A percentile compares a stretch with the other conserved stretches of the same genome.
phyloP scores from a whole-genome alignment of 2,797 vertebrate genomes.

The Neosilurus mollespiculum region DNA sequence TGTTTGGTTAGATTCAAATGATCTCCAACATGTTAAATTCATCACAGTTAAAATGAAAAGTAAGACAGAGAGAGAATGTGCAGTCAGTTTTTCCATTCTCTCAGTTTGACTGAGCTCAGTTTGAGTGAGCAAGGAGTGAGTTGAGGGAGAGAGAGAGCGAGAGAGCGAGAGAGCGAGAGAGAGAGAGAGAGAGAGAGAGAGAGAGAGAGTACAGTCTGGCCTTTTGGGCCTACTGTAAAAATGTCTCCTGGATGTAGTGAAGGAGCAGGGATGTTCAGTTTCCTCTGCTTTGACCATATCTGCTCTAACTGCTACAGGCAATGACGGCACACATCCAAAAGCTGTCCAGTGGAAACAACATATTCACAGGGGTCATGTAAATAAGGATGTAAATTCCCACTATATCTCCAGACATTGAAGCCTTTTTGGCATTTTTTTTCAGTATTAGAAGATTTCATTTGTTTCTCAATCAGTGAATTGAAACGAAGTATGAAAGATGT shows the following conservation, averaged over 20 bases:
- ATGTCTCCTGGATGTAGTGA: slow-evolving; percentile 45
- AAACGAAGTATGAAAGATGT: slow-evolving; percentile 13
- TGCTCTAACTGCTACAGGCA: slow-evolving; percentile 13
- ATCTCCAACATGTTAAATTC: slow-evolving; percentile 69
- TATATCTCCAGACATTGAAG: background rate
- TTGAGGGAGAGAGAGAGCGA: slow-evolving; percentile 30
- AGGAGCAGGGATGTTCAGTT: slow-evolving; percentile 26
- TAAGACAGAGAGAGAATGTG: slow-evolving; percentile 51
- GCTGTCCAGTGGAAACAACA: slow-evolving; percentile 22
- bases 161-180: slow-evolving; percentile 27
- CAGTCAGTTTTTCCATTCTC: slow-evolving; percentile 70
- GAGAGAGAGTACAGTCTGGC: slow-evolving; percentile 48
- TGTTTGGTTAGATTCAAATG: slow-evolving; percentile 65
- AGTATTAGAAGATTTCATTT: slow-evolving; percentile 2
- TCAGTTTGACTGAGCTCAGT: slow-evolving; percentile 67
- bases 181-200: slow-evolving; percentile 29
- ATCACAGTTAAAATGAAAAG: slow-evolving; percentile 65
- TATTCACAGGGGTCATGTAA: slow-evolving; percentile 14
- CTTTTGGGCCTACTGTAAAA: slow-evolving; percentile 51
- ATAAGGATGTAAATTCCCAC: background rate
- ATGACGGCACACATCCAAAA: background rate
- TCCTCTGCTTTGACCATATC: slow-evolving; percentile 15
- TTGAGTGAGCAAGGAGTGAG: slow-evolving; percentile 58
- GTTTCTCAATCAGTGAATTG: slow-evolving; percentile 3
- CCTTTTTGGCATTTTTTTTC: background rate